Conservation (phyloP, 2,113 vertebrate species). For the Geococcyx californianus region DNA sequence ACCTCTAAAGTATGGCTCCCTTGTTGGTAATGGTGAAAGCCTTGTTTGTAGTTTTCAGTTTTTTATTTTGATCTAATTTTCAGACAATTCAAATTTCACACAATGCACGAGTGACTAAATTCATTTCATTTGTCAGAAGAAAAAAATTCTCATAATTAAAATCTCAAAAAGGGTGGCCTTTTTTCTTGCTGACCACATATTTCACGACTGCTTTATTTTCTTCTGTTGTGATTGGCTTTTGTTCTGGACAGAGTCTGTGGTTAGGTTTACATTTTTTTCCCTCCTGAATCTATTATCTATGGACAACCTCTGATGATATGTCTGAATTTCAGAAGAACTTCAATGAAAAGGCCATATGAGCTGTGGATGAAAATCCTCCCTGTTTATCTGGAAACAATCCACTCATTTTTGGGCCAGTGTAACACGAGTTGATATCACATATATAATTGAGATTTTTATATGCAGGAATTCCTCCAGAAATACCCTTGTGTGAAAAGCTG, state of each 20-base stretch:
- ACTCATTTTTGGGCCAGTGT: not conserved
- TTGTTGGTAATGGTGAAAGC: conserved; percentile 69
- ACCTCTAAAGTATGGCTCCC: conserved; percentile 78
- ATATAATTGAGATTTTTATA: not conserved
- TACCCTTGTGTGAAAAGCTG: not conserved
- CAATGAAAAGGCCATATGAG: not conserved
- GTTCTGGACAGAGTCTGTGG: not conserved
- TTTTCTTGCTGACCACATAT: conserved; percentile 56
- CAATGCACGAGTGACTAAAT: conserved; percentile 79
- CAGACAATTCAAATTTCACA: conserved; percentile 79
- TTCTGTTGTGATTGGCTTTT: not conserved
- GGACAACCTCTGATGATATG: not conserved
- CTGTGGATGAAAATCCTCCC: not conserved
- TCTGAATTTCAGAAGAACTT: not conserved
- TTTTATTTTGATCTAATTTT: conserved; percentile 84
- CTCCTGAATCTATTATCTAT: not conserved
- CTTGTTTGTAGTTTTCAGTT: conserved; percentile 75
- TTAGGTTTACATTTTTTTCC: not conserved
- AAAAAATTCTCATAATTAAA: conserved; percentile 83
- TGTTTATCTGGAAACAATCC: not conserved
- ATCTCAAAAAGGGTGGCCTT: conserved; percentile 72
- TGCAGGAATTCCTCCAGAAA: not conserved
- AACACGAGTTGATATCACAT: not conserved
- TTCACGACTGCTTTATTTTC: conserved; percentile 44
- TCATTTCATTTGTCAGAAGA: conserved; percentile 79